These are phyloP conservation scores for Drosophila tropicalis DNA, from an alignment of 1,140 invertebrate genomes.

Conservation along the genomic window DNA sequence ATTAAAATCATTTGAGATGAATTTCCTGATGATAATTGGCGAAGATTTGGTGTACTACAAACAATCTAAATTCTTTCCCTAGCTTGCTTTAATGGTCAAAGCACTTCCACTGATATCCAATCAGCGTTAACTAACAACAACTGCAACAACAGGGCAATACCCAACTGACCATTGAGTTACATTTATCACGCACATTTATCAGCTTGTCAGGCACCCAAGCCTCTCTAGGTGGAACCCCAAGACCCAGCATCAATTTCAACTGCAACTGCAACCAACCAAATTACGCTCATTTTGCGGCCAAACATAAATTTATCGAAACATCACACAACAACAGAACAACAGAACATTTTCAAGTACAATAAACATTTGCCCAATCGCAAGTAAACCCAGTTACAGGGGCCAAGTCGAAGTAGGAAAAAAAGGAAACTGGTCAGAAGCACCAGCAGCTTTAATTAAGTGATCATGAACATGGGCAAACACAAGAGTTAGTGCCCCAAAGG, in stretches of 20 bases:
- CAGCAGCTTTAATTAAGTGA: conserved; percentile 75
- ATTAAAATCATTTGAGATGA: conserved; percentile 10
- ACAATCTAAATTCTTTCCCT: conserved; percentile 11
- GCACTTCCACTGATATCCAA: conserved; percentile 61
- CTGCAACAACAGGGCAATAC: conserved; percentile 37
- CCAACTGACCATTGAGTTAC: conserved; percentile 28
- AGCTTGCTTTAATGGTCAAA: conserved; percentile 35
- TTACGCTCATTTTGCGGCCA: conserved; percentile 74
- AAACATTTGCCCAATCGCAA: conserved; percentile 47
- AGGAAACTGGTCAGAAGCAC: conserved; percentile 29
- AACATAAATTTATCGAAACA: conserved; percentile 73
- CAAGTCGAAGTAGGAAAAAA: neutral
- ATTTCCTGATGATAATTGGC: conserved; percentile 13
- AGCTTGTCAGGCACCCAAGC: conserved; percentile 67
- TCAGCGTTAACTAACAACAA: conserved; percentile 47
- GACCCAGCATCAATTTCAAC: conserved; percentile 4
- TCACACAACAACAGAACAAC: conserved; percentile 51
- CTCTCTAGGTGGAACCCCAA: conserved; percentile 19
- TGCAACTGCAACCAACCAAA: conserved; percentile 64
- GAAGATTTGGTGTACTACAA: conserved; percentile 10
- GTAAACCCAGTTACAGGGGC: neutral
- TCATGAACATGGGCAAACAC: conserved; percentile 70
- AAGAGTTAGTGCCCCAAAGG: conserved; percentile 47
- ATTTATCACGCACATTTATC: conserved; percentile 80
- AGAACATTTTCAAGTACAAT: conserved; percentile 43